These are phyloP conservation scores for Lagocephalus sceleratus DNA, from an alignment of 2,797 vertebrate genomes.

Conservation along the genomic window DNA sequence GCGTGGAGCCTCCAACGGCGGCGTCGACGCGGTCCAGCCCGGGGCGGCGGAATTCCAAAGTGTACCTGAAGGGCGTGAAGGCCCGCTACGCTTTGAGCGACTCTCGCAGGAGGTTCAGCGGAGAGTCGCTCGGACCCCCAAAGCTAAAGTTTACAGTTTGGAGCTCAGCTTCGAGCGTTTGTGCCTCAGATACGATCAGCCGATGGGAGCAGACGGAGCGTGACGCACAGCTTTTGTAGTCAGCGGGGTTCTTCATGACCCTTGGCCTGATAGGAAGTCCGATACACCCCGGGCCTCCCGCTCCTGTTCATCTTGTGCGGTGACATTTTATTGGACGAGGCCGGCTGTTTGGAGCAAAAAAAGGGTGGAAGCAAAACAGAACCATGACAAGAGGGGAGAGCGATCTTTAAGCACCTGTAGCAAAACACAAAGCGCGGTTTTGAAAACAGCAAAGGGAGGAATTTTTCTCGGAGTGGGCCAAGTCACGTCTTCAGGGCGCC, in stretches of 20 bases:
- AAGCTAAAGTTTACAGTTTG: no score
- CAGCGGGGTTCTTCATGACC: constrained; percentile 31
- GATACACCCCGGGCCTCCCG: constrained; percentile 57
- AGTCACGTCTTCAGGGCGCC: constrained; percentile 73
- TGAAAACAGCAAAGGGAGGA: constrained; percentile 70
- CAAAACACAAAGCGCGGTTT: constrained; percentile 73
- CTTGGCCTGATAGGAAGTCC: constrained; percentile 62
- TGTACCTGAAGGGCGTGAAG: no score
- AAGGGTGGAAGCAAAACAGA: constrained; percentile 9
- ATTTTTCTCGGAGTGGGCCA: constrained; percentile 75
- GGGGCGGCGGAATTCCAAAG: no score
- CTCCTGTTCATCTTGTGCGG: constrained; percentile 67
- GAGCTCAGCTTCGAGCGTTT: constrained; percentile 15
- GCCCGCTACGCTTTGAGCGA: no score
- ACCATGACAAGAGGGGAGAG: constrained; percentile 18
- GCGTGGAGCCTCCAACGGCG: no score
- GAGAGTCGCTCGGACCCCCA: background rate
- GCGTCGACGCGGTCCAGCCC: no score
- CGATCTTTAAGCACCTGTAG: constrained; percentile 76
- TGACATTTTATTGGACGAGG: constrained; percentile 73
- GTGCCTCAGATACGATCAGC: constrained; percentile 33
- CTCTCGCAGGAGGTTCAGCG: background rate
- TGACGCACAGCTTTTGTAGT: constrained; percentile 27
- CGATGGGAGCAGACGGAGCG: constrained; percentile 25
- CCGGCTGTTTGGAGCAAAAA: constrained; percentile 38